Percentiles rank a stretch among this genome's conserved stretches.
Evolutionary conservation across 2,113 vertebrate species (phyloP).

Genomic region (Corynorhinus townsendii): DNA sequence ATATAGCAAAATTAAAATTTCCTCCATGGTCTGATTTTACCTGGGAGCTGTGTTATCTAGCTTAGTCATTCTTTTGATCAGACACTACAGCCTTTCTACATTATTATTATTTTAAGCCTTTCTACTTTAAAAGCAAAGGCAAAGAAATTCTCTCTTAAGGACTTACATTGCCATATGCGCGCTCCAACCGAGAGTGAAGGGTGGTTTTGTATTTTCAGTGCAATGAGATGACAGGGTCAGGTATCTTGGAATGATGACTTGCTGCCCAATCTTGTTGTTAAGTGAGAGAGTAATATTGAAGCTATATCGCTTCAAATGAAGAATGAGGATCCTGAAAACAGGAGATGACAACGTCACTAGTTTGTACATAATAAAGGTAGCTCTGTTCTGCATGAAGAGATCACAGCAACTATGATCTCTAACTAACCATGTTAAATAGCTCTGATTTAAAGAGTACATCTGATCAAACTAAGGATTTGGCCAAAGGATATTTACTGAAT

Average conservation of each 20-base stretch:
- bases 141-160: background rate
- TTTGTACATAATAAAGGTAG: background rate
- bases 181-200: slow-evolving; percentile 88
- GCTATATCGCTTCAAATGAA: slow-evolving; percentile 98
- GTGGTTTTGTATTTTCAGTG: slow-evolving; percentile 89
- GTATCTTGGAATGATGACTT: slow-evolving; percentile 95
- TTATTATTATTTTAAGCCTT: background rate
- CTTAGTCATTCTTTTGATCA: slow-evolving; percentile 20
- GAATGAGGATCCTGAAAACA: slow-evolving; percentile 91
- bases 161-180: slow-evolving; percentile 87
- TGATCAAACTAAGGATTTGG: background rate
- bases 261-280: slow-evolving; percentile 97
- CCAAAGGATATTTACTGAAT: slow-evolving; percentile 25
- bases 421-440: background rate
- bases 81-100: background rate
- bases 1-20: slow-evolving; percentile 1
- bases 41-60: background rate
- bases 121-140: background rate
- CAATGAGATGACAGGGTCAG: slow-evolving; percentile 94
- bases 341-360: background rate
- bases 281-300: slow-evolving; percentile 95
- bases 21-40: slow-evolving; percentile 16
- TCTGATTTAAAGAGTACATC: background rate
- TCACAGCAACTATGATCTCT: no score
- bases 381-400: background rate